These are phyloP conservation scores for Hyles vespertilio DNA, from an alignment of 1,140 invertebrate species.

Conservation along the genomic window DNA sequence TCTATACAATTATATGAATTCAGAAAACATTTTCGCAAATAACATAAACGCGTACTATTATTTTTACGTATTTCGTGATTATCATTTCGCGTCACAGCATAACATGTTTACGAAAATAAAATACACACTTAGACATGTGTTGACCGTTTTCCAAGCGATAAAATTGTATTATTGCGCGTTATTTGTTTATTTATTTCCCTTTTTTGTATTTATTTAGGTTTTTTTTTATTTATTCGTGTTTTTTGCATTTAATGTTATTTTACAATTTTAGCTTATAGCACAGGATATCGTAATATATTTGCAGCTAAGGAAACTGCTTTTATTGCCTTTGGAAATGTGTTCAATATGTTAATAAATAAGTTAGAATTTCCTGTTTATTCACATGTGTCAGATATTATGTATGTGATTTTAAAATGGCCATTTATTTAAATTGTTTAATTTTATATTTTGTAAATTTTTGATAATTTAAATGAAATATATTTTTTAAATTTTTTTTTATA, in stretches of 20 bases:
- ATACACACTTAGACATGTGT: conserved; percentile 19
- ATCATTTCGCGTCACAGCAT: conserved; percentile 6
- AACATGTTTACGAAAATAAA: conserved; percentile 47
- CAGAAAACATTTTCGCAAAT: too few relatives aligned
- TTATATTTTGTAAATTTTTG: too few relatives aligned
- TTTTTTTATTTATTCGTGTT: neutral
- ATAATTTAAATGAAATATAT: too few relatives aligned
- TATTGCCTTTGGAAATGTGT: neutral
- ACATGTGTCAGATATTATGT: too few relatives aligned
- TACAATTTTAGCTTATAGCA: too few relatives aligned
- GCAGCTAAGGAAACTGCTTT: neutral
- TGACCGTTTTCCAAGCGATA: conserved; percentile 21
- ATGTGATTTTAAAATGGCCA: too few relatives aligned
- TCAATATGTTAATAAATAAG: too few relatives aligned
- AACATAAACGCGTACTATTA: neutral
- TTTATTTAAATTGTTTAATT: too few relatives aligned
- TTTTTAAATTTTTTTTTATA: too few relatives aligned
- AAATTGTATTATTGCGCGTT: conserved; percentile 32
- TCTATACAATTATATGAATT: too few relatives aligned
- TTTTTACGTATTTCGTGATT: conserved; percentile 6
- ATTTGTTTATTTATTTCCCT: conserved; percentile 22
- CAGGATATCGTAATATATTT: too few relatives aligned
- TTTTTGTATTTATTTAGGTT: neutral
- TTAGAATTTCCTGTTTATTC: too few relatives aligned
- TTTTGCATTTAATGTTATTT: neutral